phyloP scores from a whole-genome alignment of 1,140 invertebrate genomes.

The Condylostylus longicornis region DNA sequence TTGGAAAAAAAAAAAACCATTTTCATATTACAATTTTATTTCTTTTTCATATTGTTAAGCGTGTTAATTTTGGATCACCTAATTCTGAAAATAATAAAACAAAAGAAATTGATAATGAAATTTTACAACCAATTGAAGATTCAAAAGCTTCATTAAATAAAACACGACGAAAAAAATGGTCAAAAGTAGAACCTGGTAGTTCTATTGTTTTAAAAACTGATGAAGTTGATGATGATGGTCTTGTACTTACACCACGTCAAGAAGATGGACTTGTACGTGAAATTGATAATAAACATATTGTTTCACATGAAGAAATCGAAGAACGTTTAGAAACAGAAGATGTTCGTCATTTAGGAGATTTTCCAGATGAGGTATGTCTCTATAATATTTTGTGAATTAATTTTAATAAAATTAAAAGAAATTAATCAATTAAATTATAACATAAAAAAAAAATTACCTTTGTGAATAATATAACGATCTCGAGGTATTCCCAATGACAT shows the following conservation, averaged over 20 bases:
- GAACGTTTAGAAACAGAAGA: slow-evolving; percentile 68
- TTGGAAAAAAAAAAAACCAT: slow-evolving; percentile 1
- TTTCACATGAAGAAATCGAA: slow-evolving; percentile 68
- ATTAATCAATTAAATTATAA: too few relatives aligned
- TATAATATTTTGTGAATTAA: slow-evolving; percentile 1
- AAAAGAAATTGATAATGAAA: not conserved
- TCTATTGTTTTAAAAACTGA: not conserved
- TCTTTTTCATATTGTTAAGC: not conserved
- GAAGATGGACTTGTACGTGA: slow-evolving; percentile 61
- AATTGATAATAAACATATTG: slow-evolving; percentile 58
- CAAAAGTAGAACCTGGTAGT: slow-evolving; percentile 19
- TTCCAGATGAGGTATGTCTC: slow-evolving; percentile 63
- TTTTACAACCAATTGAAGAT: not conserved
- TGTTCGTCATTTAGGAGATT: slow-evolving; percentile 62
- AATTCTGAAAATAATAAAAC: not conserved
- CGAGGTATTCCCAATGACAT: too few relatives aligned
- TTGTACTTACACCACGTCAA: slow-evolving; percentile 24
- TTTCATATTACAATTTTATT: not conserved
- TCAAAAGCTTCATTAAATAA: slow-evolving; percentile 25
- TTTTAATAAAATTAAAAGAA: too few relatives aligned
- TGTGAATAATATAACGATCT: too few relatives aligned
- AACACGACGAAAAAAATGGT: slow-evolving; percentile 21
- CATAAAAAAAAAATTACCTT: too few relatives aligned
- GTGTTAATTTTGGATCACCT: not conserved
- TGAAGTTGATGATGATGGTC: slow-evolving; percentile 10